These are phyloP conservation scores for Trididemnum clinides DNA, from an alignment of 23 tunicate genomes.

Conservation along the genomic window DNA sequence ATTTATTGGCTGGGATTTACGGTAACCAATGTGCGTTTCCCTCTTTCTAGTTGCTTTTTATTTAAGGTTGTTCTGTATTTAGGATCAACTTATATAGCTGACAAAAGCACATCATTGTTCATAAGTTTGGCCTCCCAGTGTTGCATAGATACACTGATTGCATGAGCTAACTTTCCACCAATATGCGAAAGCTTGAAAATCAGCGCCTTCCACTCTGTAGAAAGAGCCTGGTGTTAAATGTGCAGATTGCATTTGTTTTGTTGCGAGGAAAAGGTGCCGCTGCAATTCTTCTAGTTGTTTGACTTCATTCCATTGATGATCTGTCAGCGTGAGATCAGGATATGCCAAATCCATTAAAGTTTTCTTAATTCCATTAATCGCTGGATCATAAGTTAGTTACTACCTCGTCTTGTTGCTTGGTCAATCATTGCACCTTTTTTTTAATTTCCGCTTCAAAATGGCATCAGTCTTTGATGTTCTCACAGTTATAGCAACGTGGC, in stretches of 20 bases:
- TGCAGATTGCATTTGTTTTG: too few relatives aligned
- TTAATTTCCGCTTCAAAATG: not conserved
- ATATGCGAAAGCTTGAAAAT: too few relatives aligned
- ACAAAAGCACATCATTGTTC: too few relatives aligned
- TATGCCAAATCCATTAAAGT: not conserved
- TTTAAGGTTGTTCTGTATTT: too few relatives aligned
- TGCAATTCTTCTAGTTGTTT: not conserved
- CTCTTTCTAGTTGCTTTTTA: too few relatives aligned
- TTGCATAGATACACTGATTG: not conserved
- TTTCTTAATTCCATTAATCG: not conserved
- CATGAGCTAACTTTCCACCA: not conserved
- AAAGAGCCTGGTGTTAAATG: too few relatives aligned
- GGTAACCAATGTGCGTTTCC: too few relatives aligned
- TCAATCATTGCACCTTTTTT: not conserved
- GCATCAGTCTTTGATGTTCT: constrained; percentile 6
- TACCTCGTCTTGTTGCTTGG: not conserved
- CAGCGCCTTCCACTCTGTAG: too few relatives aligned
- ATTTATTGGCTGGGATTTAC: too few relatives aligned
- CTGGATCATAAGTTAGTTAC: not conserved
- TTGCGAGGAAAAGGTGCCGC: too few relatives aligned
- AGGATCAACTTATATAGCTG: too few relatives aligned
- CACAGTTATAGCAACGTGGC: not conserved
- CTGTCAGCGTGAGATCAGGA: too few relatives aligned
- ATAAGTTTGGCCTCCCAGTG: not conserved
- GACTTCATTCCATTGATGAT: not conserved